Percentiles rank a stretch among this genome's conserved stretches.
These are phyloP conservation scores for Embiotoca jacksoni DNA, from an alignment of 2,113 vertebrate genomes.

Conservation along the genomic window DNA sequence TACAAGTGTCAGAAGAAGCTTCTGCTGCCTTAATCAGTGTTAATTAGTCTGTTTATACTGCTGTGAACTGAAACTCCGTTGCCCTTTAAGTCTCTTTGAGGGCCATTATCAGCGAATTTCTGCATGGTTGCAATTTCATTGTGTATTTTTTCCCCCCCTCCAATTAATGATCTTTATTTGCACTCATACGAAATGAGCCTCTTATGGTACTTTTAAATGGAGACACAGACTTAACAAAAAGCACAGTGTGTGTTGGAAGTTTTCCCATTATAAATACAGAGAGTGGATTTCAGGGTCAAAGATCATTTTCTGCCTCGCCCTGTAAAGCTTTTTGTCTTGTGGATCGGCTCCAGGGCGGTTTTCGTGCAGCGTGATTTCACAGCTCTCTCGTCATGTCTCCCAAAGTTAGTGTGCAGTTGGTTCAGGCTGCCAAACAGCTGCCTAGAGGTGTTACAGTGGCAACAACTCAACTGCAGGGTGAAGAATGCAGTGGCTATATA, in stretches of 20 bases:
- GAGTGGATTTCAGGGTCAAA: neutral
- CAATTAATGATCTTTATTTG: slow-evolving; percentile 3
- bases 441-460: neutral
- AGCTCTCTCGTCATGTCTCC: slow-evolving; percentile 3
- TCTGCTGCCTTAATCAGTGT: neutral
- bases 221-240: neutral
- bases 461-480: neutral
- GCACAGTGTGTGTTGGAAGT: neutral
- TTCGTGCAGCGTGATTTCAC: neutral
- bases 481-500: neutral
- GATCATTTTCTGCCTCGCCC: neutral
- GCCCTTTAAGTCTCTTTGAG: neutral
- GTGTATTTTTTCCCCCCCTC: neutral
- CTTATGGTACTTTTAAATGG: neutral
- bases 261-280: neutral
- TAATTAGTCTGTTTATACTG: neutral
- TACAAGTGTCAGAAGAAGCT: neutral
- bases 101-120: neutral
- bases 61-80: neutral
- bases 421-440: slow-evolving; percentile 1
- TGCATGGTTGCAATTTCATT: neutral
- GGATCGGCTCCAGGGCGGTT: neutral
- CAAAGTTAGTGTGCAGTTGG: neutral
- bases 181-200: neutral
- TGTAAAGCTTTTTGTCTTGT: neutral